Percentiles rank a stretch among this genome's conserved stretches.
Conservation (phyloP, 2,113 vertebrate genomes). For the Gasterosteus nipponicus region DNA sequence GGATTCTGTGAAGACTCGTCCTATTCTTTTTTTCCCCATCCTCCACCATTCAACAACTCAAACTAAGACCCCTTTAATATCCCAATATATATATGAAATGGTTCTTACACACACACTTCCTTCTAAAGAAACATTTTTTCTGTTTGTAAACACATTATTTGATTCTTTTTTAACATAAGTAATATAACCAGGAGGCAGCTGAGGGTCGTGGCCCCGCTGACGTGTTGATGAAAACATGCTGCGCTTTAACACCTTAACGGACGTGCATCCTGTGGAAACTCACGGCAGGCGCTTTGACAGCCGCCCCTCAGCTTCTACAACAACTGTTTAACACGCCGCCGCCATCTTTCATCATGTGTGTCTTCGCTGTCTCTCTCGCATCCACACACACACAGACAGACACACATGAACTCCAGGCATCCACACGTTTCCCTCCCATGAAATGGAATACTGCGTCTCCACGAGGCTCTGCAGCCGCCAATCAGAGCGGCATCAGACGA, state of each 20-base stretch:
- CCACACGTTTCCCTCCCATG: constrained; percentile 39
- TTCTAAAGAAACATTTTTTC: too few relatives aligned
- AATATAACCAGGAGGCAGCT: neutral
- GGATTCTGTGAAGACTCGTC: too few relatives aligned
- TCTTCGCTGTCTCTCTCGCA: constrained; percentile 11
- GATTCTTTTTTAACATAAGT: neutral
- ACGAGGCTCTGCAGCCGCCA: constrained; percentile 44
- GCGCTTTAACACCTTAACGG: constrained; percentile 20
- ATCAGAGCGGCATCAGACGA: constrained; percentile 56
- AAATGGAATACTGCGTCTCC: constrained; percentile 53
- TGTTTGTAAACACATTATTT: too few relatives aligned
- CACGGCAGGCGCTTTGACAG: constrained; percentile 43
- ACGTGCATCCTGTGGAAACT: constrained; percentile 32
- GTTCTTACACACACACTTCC: too few relatives aligned
- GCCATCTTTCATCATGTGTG: constrained; percentile 37
- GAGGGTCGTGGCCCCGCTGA: constrained; percentile 13
- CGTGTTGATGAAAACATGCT: constrained; percentile 27
- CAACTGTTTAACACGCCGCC: constrained; percentile 55
- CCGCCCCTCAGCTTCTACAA: constrained; percentile 35
- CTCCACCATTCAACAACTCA: too few relatives aligned
- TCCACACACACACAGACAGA: neutral
- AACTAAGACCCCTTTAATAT: too few relatives aligned
- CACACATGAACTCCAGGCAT: constrained; percentile 22
- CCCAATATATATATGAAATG: too few relatives aligned
- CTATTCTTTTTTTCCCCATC: too few relatives aligned